Percentiles rank a stretch among this genome's conserved stretches.
Evolutionary conservation across 2,797 vertebrate species (phyloP).

Genomic region (Mus minutoides): DNA sequence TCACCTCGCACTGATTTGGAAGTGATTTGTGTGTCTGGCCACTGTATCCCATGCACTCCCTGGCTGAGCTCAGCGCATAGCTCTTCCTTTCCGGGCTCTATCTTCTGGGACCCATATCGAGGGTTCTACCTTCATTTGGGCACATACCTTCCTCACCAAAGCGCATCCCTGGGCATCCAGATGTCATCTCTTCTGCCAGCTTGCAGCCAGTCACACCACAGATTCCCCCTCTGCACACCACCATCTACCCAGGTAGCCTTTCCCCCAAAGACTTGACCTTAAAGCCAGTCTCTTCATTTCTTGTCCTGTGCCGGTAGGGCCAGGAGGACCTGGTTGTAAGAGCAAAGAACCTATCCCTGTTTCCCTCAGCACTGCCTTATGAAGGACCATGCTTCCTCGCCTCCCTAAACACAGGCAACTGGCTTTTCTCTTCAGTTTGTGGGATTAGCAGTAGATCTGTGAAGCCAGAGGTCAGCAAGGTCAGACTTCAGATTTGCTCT

Average conservation of each 20-base stretch:
- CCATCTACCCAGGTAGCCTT: neutral
- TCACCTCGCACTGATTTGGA: neutral
- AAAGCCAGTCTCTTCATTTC: neutral
- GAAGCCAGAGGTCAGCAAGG: neutral
- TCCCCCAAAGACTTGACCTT: neutral
- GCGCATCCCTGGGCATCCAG: neutral
- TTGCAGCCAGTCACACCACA: neutral
- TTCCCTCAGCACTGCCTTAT: neutral
- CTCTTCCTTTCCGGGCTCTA: neutral
- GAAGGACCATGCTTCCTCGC: neutral
- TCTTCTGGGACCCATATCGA: neutral
- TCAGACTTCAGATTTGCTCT: neutral
- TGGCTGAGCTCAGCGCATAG: neutral
- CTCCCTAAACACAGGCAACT: neutral
- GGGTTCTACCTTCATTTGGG: neutral
- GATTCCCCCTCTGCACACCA: neutral
- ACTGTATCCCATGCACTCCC: neutral
- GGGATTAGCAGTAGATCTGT: too few species aligned
- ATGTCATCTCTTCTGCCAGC: neutral
- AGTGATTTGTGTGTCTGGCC: neutral
- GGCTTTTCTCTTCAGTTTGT: neutral
- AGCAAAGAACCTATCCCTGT: neutral
- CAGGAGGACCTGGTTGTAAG: neutral
- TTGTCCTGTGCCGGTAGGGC: neutral
- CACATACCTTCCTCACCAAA: neutral